These are phyloP conservation scores for Apamea anceps DNA, from an alignment of 2,888 invertebrate genomes.

Conservation along the genomic window DNA sequence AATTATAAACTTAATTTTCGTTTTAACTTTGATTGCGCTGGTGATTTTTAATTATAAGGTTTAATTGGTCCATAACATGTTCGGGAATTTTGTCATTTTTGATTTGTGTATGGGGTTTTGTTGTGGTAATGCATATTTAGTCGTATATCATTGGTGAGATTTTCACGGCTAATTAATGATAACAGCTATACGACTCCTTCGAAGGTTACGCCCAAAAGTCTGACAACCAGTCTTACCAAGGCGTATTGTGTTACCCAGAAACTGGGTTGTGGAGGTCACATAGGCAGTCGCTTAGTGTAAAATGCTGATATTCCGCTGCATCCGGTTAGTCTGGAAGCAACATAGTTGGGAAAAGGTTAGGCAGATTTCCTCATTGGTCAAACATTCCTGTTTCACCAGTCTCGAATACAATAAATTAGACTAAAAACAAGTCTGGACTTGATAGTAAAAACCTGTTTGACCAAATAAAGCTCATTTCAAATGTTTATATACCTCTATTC, in stretches of 20 bases:
- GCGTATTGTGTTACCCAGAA: no score
- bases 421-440: not conserved
- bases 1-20: slow-evolving; percentile 41
- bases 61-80: not conserved
- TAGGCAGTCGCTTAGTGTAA: no score
- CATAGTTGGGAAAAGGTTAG: no score
- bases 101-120: not conserved
- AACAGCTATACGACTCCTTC: no score
- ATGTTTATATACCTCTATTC: not conserved
- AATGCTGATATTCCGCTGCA: no score
- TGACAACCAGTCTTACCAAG: no score
- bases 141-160: no score
- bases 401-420: not conserved
- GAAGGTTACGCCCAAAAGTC: no score
- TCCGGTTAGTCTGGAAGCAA: no score
- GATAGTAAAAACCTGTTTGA: not conserved
- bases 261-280: no score
- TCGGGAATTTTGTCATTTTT: not conserved
- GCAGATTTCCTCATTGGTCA: no score
- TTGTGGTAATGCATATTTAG: not conserved
- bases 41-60: slow-evolving; percentile 6
- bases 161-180: no score
- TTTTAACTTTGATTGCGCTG: slow-evolving; percentile 35
- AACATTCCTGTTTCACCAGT: not conserved
- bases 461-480: not conserved